Evolutionary conservation across 2,797 vertebrate species (phyloP), one percentile per base, ranked within the genome.

Genomic region (Amphiprion clarkii): DNA sequence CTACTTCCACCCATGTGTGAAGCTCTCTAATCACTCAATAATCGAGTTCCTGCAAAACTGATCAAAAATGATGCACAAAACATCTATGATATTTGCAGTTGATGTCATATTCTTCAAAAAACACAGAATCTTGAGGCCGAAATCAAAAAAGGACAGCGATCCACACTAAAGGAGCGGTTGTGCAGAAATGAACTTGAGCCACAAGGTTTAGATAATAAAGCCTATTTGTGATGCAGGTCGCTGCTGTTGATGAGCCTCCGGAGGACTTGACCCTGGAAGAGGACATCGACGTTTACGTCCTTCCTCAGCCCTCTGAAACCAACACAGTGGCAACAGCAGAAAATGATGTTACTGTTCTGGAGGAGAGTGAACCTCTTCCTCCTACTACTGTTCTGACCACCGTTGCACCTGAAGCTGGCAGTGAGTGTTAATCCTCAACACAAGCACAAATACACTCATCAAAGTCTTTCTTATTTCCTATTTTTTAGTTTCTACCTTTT

Each of bases 221-320:
- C 10, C 23, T 82, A 53, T 83, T 85, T 92, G 17, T 94, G 85
- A 82, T 92, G 75, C 91, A 98, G 98, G 93, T 93, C 66, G 87
- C 82, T 78, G 88, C 88, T 51, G 81, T 83, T 59, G 89, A 92
- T 67, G 95, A 96, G 89, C 91, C 89, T 48, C 93, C 88, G n/a
- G 76, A 88, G 40, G 57, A 80, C 49, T 36, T 14, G n/a, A 74
- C 78, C 40, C 65, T 61, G 13, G 86, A 81, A 54, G 81, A 87
- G 57, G 78, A 88, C 16, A 7, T 21, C 19, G 51, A 73, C 53
- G 81, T 68, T 3, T 65, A 88, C 17, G 36, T 79, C 44, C 69
- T 81, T 61, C 31, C 72, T 1, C 81, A 86, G 56, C 36, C 46
- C 27, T 46, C 64, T 3, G 84, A 85, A 66, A 79, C 62, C 52